Conservation (phyloP, 2,888 invertebrate species). For the Tillus elongatus region DNA sequence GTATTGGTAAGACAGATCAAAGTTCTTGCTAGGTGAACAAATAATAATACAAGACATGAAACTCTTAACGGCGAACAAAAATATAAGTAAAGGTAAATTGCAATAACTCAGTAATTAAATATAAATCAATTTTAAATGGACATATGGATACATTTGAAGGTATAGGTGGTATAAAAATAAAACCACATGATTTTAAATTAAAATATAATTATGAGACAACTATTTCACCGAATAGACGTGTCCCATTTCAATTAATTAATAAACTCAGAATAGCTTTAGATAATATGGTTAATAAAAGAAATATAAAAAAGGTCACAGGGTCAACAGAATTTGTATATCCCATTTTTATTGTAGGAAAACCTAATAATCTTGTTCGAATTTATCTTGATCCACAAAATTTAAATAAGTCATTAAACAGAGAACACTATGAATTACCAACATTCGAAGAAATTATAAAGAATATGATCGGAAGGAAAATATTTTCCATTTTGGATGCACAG, state of each 20-base stretch:
- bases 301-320: neutral
- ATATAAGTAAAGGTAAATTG: neutral
- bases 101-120: neutral
- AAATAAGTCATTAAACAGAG: neutral
- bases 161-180: neutral
- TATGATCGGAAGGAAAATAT: neutral
- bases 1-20: slow-evolving; percentile 1
- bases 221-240: neutral
- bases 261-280: neutral
- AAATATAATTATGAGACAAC: neutral
- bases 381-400: neutral
- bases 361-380: neutral
- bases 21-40: neutral
- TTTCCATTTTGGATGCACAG: neutral
- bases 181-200: neutral
- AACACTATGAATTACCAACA: neutral
- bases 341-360: neutral
- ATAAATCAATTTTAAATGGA: neutral
- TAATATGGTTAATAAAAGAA: neutral
- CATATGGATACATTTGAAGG: neutral
- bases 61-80: neutral
- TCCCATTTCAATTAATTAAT: neutral
- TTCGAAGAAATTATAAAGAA: slow-evolving; percentile 3
- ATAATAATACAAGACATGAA: neutral
- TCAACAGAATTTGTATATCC: neutral